Conservation (phyloP, 2,113 vertebrate genomes). For the Morone chrysops region DNA sequence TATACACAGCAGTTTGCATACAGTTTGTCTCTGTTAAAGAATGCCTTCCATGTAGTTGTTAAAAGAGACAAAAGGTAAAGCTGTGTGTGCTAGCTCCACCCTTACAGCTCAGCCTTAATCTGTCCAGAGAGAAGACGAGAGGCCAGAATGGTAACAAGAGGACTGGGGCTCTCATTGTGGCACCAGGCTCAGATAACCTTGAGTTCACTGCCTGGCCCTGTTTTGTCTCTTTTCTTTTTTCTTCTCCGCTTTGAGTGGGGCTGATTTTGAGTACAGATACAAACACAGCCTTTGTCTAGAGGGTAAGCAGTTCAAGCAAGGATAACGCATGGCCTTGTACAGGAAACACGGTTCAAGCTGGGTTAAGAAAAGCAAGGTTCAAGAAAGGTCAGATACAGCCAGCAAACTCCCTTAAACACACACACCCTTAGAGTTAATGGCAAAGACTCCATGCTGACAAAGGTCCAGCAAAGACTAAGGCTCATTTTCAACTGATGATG, state of each 20-base stretch:
- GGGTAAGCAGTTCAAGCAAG: conserved; percentile 40
- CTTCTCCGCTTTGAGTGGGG: conserved; percentile 14
- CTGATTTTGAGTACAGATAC: conserved; percentile 51
- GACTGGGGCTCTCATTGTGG: conserved; percentile 37
- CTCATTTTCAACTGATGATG: background rate
- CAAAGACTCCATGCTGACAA: background rate
- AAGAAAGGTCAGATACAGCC: background rate
- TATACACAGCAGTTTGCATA: conserved; percentile 6
- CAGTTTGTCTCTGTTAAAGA: conserved; percentile 10
- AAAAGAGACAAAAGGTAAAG: conserved; percentile 14
- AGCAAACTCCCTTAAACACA: background rate
- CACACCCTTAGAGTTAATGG: background rate
- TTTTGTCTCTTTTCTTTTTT: conserved; percentile 7
- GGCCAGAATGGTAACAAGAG: conserved; percentile 55
- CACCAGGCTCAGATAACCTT: conserved; percentile 60
- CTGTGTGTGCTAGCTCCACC: conserved; percentile 10
- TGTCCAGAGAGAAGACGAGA: conserved; percentile 38
- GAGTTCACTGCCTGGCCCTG: conserved; percentile 39
- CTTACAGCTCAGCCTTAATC: conserved; percentile 39
- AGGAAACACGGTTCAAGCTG: conserved; percentile 19
- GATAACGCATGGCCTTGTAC: conserved; percentile 42
- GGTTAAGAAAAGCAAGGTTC: conserved; percentile 7
- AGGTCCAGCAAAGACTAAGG: background rate
- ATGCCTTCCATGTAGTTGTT: background rate
- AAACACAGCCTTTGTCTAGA: conserved; percentile 51